Evolutionary conservation across 2,888 invertebrate species (phyloP), one percentile per base, ranked within the genome.

Genomic region (Leucophora obtusa): DNA sequence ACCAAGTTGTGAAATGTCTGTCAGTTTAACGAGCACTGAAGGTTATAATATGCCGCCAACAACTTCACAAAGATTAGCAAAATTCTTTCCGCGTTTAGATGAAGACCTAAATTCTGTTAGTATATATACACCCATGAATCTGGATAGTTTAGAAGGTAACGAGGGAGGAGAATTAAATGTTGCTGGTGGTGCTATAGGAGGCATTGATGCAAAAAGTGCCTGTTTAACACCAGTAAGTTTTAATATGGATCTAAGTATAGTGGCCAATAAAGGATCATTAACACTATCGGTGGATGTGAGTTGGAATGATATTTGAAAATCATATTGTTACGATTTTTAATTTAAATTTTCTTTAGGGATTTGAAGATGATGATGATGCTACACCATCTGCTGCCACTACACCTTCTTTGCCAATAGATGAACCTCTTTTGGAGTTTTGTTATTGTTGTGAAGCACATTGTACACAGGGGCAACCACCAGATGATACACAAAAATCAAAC

Each of bases 231-330:
- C 94, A 82, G 93, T 94, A 84, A 94, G 94, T 78, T 92, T 92
- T 33, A 92, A 93, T 83, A 92, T 92, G 59, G 94, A 94, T 88
- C 92, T 93, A 84, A 93, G 93, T 88, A 93, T 93, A 88, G 93
- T 94, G 87, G 93, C 93, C 72, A 94, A 94, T 69, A 93, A 93
- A 86, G 94, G 93, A 79, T 94, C 94, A 58, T 91, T 94, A 59
- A 87, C 88, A 21, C 82, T 89, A 2, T 89, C 88, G 0, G 82
- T 87, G 62, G 89, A 89, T 84, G 89, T 88, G 60, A 84, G 87
- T 86, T 28, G 3, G 28, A 28, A 28, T 28, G 6, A 28, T 28
- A 28, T 28, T 28, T 28, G 7, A 28, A 28, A 28, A 28, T 28
- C 4, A 28, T 91, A 91, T 81, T 54, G 70, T 14, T 43, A 72